Evolutionary conservation across 2,888 invertebrate genomes (phyloP).

Genomic region (Patella ulyssiponensis): DNA sequence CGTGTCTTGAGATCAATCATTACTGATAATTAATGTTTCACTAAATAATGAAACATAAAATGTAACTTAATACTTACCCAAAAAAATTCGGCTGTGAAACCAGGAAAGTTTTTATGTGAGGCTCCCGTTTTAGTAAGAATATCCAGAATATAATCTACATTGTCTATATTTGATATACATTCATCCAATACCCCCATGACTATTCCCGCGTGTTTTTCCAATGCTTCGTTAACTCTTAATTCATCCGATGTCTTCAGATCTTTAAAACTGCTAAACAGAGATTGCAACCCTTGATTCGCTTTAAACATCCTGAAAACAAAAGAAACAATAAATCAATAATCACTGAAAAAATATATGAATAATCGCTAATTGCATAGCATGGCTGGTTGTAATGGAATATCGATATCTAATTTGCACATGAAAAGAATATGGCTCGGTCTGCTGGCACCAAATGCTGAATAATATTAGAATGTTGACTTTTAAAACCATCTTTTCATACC

Average conservation of each 20-base stretch:
- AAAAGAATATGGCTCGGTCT: too few relatives aligned
- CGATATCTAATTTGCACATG: too few relatives aligned
- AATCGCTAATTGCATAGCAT: too few relatives aligned
- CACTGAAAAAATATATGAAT: too few relatives aligned
- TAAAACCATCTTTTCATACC: too few relatives aligned
- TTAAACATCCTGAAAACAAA: constrained; percentile 83
- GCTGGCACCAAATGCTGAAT: too few relatives aligned
- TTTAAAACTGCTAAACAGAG: constrained; percentile 77
- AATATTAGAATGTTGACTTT: too few relatives aligned
- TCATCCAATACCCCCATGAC: constrained; percentile 92
- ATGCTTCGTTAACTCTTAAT: constrained; percentile 84
- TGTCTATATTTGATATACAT: constrained; percentile 88
- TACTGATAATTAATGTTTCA: neutral
- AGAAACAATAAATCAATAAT: neutral
- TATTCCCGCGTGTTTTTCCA: constrained; percentile 88
- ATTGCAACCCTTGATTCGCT: constrained; percentile 84
- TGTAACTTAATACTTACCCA: constrained; percentile 78
- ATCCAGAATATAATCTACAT: constrained; percentile 87
- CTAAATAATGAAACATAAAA: neutral
- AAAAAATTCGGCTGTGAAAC: constrained; percentile 90
- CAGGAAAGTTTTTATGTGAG: constrained; percentile 86
- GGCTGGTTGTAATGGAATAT: too few relatives aligned
- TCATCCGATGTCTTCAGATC: constrained; percentile 85
- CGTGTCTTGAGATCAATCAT: neutral
- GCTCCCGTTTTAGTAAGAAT: constrained; percentile 88